A percentile compares a stretch with the other conserved stretches of the same genome.
phyloP scores from a whole-genome alignment of 2,797 vertebrate species.

The Tokudaia tokunoshimensis region DNA sequence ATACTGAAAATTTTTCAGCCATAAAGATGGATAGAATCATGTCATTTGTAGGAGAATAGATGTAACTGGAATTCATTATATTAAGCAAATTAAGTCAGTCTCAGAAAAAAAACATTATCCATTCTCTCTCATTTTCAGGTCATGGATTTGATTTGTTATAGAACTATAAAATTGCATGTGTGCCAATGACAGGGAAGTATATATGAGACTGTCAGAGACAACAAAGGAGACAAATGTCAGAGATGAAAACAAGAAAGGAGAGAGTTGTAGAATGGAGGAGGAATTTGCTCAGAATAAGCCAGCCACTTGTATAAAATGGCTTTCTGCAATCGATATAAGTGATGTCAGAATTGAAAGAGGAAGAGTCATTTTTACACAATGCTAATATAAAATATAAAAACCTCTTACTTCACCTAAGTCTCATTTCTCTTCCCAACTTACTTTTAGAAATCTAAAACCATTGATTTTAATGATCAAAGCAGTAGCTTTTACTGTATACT shows the following conservation, averaged over 20 bases:
- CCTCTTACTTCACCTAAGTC: background rate
- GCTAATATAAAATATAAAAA: background rate
- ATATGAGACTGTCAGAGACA: background rate
- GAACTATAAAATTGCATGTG: background rate
- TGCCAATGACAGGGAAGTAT: background rate
- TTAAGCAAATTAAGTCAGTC: background rate
- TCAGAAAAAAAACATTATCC: background rate
- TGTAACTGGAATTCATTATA: background rate
- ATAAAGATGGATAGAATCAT: background rate
- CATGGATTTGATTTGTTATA: background rate
- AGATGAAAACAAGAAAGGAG: background rate
- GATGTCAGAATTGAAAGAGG: background rate
- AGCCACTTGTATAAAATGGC: background rate
- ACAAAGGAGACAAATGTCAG: background rate
- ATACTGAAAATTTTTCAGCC: background rate
- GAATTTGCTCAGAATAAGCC: background rate
- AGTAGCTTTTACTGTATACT: background rate
- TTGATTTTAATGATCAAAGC: background rate
- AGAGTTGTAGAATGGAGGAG: rapidly evolving
- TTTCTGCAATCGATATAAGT: background rate
- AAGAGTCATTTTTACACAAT: background rate
- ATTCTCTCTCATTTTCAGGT: background rate
- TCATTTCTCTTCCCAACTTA: background rate
- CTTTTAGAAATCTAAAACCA: background rate
- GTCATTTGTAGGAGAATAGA: background rate